phyloP scores from a whole-genome alignment of 2,888 invertebrate species.

The Geophilus truncorum region DNA sequence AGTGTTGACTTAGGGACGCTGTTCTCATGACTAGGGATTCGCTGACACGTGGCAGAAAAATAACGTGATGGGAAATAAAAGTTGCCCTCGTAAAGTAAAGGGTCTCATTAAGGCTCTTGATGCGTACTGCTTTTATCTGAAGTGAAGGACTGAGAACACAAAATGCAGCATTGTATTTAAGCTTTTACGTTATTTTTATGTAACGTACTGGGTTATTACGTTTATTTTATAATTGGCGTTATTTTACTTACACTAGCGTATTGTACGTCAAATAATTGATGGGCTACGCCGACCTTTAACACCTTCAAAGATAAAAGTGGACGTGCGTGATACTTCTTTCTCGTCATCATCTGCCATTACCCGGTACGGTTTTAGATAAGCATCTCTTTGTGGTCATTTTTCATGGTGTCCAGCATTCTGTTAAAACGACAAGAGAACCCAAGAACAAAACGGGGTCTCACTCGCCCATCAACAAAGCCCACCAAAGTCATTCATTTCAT shows the following conservation, averaged over 20 bases:
- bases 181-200: no score
- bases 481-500: background rate
- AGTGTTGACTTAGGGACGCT: background rate
- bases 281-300: background rate
- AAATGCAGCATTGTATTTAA: no score
- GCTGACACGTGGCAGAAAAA: background rate
- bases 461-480: background rate
- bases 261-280: no score
- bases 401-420: background rate
- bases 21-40: constrained; percentile 4
- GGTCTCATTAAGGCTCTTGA: no score
- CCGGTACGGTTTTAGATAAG: background rate
- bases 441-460: background rate
- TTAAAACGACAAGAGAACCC: background rate
- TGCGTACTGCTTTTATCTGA: no score
- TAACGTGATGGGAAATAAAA: background rate
- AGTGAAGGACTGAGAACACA: no score
- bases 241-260: no score
- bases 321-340: background rate
- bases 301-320: background rate
- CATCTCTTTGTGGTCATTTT: background rate
- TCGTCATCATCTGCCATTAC: background rate
- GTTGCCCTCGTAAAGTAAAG: background rate
- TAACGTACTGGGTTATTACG: no score
- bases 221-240: no score